phyloP scores from a whole-genome alignment of 1,140 invertebrate genomes.

The Tetramorium alpestre region DNA sequence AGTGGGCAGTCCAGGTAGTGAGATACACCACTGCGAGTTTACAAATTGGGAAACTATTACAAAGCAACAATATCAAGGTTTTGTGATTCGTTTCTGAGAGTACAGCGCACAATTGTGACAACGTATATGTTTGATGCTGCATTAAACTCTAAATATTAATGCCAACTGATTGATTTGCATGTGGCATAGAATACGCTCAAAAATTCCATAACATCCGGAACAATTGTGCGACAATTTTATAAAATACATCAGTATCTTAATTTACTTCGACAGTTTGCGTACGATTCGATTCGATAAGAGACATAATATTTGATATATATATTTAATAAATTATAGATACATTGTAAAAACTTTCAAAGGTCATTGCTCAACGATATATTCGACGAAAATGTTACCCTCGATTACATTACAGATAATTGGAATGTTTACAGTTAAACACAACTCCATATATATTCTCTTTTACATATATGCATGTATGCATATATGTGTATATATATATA shows the following conservation, averaged over 20 bases:
- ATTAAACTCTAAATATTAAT: neutral
- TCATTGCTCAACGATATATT: neutral
- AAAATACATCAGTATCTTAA: neutral
- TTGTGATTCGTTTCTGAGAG: constrained; percentile 92
- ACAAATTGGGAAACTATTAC: constrained; percentile 92
- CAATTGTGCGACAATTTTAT: neutral
- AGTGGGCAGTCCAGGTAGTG: constrained; percentile 93
- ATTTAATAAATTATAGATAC: constrained; percentile 2
- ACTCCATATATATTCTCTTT: neutral
- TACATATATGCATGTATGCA: neutral
- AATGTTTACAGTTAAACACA: constrained; percentile 16
- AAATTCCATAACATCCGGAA: constrained; percentile 2
- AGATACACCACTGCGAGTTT: constrained; percentile 93
- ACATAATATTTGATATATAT: constrained; percentile 2
- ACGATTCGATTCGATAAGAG: neutral
- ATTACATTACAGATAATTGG: neutral
- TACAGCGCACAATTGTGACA: neutral
- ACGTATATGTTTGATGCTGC: neutral
- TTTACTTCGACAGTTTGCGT: neutral
- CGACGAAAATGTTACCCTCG: constrained; percentile 13
- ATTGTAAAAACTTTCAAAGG: neutral
- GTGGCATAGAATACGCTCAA: neutral
- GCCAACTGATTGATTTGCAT: neutral
- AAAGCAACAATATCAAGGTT: constrained; percentile 92
- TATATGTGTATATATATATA: no score